phyloP scores from a whole-genome alignment of 2,888 invertebrate genomes.

The Eucriotettix oculatus region DNA sequence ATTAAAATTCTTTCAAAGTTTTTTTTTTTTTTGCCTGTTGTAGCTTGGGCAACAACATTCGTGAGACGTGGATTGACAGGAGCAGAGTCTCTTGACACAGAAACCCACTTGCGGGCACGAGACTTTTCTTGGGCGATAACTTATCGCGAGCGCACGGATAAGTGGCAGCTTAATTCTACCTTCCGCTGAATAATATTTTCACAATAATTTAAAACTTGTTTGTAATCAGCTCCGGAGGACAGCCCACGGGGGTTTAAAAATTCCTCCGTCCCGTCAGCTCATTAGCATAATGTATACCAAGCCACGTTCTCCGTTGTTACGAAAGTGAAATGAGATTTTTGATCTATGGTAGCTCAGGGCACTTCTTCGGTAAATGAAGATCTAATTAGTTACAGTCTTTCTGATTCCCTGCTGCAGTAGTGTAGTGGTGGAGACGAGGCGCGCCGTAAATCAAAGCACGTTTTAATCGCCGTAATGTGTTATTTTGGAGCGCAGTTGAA shows the following conservation, averaged over 20 bases:
- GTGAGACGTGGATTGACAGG: too few relatives aligned
- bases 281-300: not conserved
- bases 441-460: too few relatives aligned
- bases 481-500: too few relatives aligned
- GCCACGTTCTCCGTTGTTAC: not conserved
- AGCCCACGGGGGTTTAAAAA: not conserved
- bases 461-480: too few relatives aligned
- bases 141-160: conserved; percentile 19
- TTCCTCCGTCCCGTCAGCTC: not conserved
- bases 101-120: too few relatives aligned
- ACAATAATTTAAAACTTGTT: conserved; percentile 1
- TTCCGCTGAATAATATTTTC: not conserved
- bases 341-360: not conserved
- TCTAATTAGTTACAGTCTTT: not conserved
- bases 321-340: not conserved
- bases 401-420: too few relatives aligned
- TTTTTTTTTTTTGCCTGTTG: too few relatives aligned
- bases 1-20: too few relatives aligned
- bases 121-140: too few relatives aligned
- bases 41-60: too few relatives aligned
- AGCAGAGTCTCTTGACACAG: too few relatives aligned
- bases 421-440: too few relatives aligned
- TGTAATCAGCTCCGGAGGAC: not conserved
- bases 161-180: not conserved
- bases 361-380: not conserved